Percentiles rank a stretch among this genome's conserved stretches.
Evolutionary conservation across 2,113 vertebrate species (phyloP).

Genomic region (Cygnus buccinator): DNA sequence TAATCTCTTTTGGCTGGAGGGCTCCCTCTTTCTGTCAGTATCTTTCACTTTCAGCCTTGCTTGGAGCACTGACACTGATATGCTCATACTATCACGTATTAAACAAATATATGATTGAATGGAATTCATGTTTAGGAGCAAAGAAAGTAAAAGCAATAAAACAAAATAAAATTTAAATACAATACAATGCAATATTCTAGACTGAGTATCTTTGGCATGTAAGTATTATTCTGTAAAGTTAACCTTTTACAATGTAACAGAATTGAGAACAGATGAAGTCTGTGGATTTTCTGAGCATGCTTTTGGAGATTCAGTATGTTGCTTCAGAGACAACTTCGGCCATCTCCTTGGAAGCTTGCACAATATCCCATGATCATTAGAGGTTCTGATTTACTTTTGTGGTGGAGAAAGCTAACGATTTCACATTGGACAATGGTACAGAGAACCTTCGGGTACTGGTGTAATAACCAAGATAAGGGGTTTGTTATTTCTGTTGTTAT

Average conservation of each 20-base stretch:
- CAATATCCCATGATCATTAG: not conserved
- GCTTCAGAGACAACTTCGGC: not conserved
- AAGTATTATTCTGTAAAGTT: not conserved
- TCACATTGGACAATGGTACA: not conserved
- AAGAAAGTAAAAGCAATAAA: not conserved
- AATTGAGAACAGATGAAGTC: not conserved
- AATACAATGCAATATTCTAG: rapidly evolving
- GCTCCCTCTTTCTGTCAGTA: not conserved
- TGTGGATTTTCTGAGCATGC: not conserved
- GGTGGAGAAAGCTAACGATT: not conserved
- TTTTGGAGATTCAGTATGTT: not conserved
- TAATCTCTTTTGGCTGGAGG: not conserved
- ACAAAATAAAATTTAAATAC: not conserved
- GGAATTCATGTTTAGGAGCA: not conserved
- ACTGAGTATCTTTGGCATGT: not conserved
- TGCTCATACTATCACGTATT: no score
- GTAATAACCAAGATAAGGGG: not conserved
- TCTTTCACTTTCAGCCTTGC: not conserved
- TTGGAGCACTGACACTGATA: not conserved
- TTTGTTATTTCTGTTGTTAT: not conserved
- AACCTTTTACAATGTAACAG: not conserved
- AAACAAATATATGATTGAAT: not conserved
- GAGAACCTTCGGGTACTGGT: not conserved
- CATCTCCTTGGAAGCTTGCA: not conserved
- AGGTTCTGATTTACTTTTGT: not conserved